Evolutionary conservation across 2,113 vertebrate genomes (phyloP).

Genomic region (Caretta caretta): DNA sequence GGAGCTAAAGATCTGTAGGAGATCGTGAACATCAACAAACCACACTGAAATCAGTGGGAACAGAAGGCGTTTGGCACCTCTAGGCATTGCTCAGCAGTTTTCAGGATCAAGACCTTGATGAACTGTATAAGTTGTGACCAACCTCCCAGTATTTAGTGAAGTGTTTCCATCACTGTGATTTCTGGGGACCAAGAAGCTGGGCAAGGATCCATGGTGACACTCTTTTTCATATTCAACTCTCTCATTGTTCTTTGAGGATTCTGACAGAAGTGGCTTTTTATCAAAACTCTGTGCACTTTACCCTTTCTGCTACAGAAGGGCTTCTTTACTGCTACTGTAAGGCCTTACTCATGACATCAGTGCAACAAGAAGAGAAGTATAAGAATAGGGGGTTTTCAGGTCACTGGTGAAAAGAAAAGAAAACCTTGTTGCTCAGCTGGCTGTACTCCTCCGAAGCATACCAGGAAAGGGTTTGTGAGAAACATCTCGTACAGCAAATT

Average conservation of each 20-base stretch:
- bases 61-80: not conserved
- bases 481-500: not conserved
- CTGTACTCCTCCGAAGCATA: not conserved
- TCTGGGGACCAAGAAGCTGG: not conserved
- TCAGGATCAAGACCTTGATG: not conserved
- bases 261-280: not conserved
- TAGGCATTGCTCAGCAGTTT: not conserved
- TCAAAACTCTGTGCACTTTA: not conserved
- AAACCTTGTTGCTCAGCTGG: conserved; percentile 21
- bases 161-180: not conserved
- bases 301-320: not conserved
- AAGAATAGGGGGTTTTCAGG: not conserved
- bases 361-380: not conserved
- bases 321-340: not conserved
- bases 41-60: not conserved
- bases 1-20: not conserved
- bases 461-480: not conserved
- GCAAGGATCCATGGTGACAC: not conserved
- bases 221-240: not conserved
- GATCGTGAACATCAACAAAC: not conserved
- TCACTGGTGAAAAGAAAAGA: not conserved
- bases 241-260: not conserved
- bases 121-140: not conserved
- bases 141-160: not conserved
- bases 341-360: not conserved